Conservation (phyloP, 2,888 invertebrate genomes). For the Apamea sordens region DNA sequence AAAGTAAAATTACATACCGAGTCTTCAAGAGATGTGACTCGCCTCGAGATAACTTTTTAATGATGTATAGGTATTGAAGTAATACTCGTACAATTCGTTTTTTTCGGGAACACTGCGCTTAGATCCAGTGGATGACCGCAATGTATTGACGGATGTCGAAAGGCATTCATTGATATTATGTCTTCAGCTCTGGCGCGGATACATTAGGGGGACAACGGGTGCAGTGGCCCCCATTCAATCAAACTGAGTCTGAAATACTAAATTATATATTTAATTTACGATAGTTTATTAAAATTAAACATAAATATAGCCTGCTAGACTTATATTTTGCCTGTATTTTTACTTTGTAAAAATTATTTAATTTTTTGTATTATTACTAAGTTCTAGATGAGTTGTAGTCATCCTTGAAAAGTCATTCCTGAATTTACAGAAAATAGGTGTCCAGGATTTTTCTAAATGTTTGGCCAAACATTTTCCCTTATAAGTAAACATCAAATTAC, state of each 20-base stretch:
- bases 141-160: conserved; percentile 7
- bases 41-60: too few species aligned
- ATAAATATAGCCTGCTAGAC: too few species aligned
- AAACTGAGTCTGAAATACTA: neutral
- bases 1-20: too few species aligned
- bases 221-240: neutral
- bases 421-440: neutral
- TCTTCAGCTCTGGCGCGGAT: neutral
- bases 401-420: neutral
- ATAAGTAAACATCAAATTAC: neutral
- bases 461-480: too few species aligned
- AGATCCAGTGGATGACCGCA: too few species aligned
- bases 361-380: neutral
- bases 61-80: too few species aligned
- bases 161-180: neutral
- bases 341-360: neutral
- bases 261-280: neutral
- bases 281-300: too few species aligned
- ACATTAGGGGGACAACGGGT: neutral
- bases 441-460: neutral
- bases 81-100: too few species aligned
- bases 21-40: too few species aligned
- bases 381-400: neutral
- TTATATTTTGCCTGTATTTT: neutral
- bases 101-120: too few species aligned